Evolutionary conservation across 2,113 vertebrate species (phyloP).

Genomic region (Lepus timidus): DNA sequence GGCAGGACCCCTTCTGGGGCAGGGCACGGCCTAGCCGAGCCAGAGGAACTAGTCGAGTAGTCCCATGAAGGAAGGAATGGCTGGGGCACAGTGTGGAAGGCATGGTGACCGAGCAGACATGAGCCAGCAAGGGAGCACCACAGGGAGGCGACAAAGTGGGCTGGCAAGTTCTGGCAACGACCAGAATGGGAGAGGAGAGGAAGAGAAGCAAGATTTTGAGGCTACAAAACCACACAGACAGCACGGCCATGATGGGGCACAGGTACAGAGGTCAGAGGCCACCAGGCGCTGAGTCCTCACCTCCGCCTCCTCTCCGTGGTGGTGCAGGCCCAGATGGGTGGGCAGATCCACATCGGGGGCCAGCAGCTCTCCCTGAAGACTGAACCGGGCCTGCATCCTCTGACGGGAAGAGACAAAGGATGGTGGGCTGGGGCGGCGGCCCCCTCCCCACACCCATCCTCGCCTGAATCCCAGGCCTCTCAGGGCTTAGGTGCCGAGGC

Average conservation of each 20-base stretch:
- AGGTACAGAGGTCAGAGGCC: neutral
- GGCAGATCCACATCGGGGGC: constrained; percentile 93
- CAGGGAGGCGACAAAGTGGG: neutral
- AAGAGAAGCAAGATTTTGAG: neutral
- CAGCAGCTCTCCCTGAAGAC: constrained; percentile 93
- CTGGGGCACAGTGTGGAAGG: neutral
- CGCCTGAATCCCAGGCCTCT: neutral
- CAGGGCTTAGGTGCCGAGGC: neutral
- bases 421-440: neutral
- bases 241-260: neutral
- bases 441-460: neutral
- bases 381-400: constrained; percentile 98
- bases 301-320: constrained; percentile 98
- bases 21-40: neutral
- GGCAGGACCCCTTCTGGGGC: neutral
- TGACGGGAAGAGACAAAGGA: constrained; percentile 76
- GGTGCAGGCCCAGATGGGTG: constrained; percentile 96
- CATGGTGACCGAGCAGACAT: neutral
- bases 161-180: neutral
- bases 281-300: constrained; percentile 83
- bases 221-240: neutral
- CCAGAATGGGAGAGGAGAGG: neutral
- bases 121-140: neutral
- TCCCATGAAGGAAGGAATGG: fast-evolving
- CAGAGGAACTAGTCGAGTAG: neutral